phyloP scores from a whole-genome alignment of 2,888 invertebrate species.

The Lasioglossum leucozonium region DNA sequence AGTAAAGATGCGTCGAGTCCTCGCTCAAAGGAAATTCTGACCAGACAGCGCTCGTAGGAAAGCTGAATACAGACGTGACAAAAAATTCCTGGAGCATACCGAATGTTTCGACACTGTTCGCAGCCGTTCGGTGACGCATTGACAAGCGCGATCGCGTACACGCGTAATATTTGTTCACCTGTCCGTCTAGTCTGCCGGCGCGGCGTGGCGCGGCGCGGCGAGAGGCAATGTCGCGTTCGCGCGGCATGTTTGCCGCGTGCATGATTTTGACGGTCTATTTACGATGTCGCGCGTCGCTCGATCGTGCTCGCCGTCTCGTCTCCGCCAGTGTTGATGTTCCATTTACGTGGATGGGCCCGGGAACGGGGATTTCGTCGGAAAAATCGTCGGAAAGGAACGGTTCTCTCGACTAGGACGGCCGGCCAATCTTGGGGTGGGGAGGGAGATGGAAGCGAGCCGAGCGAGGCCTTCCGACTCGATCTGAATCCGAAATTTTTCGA shows the following conservation, averaged over 20 bases:
- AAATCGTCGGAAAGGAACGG: not conserved
- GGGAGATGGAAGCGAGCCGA: not conserved
- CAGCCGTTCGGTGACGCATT: constrained; percentile 6
- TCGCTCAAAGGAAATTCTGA: not conserved
- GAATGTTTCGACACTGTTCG: not conserved
- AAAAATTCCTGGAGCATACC: not conserved
- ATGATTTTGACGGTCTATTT: constrained; percentile 53
- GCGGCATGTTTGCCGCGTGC: constrained; percentile 25
- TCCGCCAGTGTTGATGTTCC: constrained; percentile 2
- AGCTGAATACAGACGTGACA: constrained; percentile 7
- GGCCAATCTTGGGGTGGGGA: too few relatives aligned
- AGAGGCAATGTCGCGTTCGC: constrained; percentile 3
- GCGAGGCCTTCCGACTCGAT: constrained; percentile 25
- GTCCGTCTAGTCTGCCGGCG: constrained; percentile 27
- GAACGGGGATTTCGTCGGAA: not conserved
- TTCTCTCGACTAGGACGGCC: not conserved
- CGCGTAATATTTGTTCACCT: constrained; percentile 53
- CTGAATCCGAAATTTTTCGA: constrained; percentile 64
- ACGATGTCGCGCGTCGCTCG: constrained; percentile 19
- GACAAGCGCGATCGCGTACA: constrained; percentile 30
- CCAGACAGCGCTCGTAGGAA: not conserved
- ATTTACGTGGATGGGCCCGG: not conserved
- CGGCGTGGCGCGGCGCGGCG: too few relatives aligned
- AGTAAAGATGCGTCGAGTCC: not conserved
- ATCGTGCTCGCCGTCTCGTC: constrained; percentile 7